These are phyloP conservation scores for Anoplius nigerrimus DNA, from an alignment of 2,888 invertebrate genomes.

Conservation along the genomic window DNA sequence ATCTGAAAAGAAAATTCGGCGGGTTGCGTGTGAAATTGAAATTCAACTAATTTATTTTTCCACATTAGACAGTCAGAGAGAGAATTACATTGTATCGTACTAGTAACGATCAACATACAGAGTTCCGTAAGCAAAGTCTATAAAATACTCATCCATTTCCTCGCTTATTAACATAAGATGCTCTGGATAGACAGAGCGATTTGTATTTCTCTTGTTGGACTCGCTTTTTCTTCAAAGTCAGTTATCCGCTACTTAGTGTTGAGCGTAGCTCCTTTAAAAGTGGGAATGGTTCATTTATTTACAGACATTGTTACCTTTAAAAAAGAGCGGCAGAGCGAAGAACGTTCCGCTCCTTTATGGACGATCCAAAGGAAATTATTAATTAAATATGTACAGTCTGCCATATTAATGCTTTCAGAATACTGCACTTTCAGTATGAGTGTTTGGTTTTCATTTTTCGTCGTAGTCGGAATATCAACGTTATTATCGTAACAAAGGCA, in stretches of 20 bases:
- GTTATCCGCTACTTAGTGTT: background rate
- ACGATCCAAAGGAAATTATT: constrained; percentile 29
- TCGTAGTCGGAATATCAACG: background rate
- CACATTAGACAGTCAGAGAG: constrained; percentile 29
- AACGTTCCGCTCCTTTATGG: too few species aligned
- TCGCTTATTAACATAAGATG: background rate
- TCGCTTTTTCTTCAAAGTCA: background rate
- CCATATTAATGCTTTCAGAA: constrained; percentile 21
- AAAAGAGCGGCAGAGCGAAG: too few species aligned
- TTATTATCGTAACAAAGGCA: constrained; percentile 1
- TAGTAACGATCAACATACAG: constrained; percentile 26
- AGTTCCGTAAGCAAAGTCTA: constrained; percentile 1
- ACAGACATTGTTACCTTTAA: too few species aligned
- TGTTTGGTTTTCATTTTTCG: background rate
- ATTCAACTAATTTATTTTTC: constrained; percentile 44
- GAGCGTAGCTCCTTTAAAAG: too few species aligned
- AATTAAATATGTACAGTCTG: constrained; percentile 39
- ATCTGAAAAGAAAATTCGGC: background rate
- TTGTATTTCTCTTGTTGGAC: too few species aligned
- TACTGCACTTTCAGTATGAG: constrained; percentile 3
- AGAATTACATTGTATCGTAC: constrained; percentile 31
- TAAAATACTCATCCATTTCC: constrained; percentile 1
- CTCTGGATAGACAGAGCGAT: too few species aligned
- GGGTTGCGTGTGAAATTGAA: constrained; percentile 6
- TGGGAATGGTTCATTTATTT: too few species aligned